Conservation (phyloP, 1,140 invertebrate genomes). For the Anthonomus grandis region DNA sequence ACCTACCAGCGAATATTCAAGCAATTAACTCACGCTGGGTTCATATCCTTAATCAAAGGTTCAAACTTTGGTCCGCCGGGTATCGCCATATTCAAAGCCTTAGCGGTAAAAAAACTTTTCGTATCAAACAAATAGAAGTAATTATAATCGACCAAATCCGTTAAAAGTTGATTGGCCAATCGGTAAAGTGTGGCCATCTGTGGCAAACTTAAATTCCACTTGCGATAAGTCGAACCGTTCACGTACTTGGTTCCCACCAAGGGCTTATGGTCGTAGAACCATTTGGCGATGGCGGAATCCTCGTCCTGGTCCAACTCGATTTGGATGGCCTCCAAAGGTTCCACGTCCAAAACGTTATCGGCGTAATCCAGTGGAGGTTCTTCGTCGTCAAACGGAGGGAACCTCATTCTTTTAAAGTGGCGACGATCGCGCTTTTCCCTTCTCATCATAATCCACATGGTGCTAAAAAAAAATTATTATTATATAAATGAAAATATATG, state of each 20-base stretch:
- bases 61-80: slow-evolving; percentile 99
- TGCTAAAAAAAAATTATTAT: slow-evolving; percentile 54
- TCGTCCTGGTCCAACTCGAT: slow-evolving; percentile 97
- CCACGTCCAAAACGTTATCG: slow-evolving; percentile 98
- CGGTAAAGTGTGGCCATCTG: slow-evolving; percentile 97
- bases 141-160: slow-evolving; percentile 97
- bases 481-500: not conserved
- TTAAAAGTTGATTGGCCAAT: slow-evolving; percentile 96
- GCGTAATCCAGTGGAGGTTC: slow-evolving; percentile 99
- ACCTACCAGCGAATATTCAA: too few species aligned
- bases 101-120: slow-evolving; percentile 99
- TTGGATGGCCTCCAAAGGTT: slow-evolving; percentile 98
- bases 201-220: slow-evolving; percentile 92
- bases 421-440: slow-evolving; percentile 97
- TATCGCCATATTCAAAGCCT: slow-evolving; percentile 99
- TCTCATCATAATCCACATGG: slow-evolving; percentile 99
- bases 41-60: slow-evolving; percentile 96
- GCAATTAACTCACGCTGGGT: slow-evolving; percentile 68
- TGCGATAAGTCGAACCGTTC: slow-evolving; percentile 95
- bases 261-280: slow-evolving; percentile 99
- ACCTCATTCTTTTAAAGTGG: slow-evolving; percentile 99
- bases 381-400: slow-evolving; percentile 99
- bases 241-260: slow-evolving; percentile 85
- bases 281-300: slow-evolving; percentile 84
- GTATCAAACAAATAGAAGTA: slow-evolving; percentile 99